Evolutionary conservation across 2,888 invertebrate genomes (phyloP).

Genomic region (Drosophila sordidula): DNA sequence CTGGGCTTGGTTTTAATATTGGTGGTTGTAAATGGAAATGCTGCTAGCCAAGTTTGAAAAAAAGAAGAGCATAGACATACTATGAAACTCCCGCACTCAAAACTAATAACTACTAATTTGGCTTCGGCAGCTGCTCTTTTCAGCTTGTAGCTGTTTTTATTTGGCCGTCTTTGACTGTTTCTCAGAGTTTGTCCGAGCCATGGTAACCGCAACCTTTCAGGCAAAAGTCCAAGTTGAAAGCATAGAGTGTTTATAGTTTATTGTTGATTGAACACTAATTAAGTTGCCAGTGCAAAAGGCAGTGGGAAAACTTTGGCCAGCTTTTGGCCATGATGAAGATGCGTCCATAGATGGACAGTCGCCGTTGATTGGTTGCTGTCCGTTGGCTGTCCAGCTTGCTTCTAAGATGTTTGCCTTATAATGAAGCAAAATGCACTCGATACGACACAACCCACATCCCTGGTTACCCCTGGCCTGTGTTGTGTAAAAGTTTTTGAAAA

Average conservation of each 20-base stretch:
- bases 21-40: slow-evolving; percentile 20
- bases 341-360: slow-evolving; percentile 64
- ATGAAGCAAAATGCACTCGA: slow-evolving; percentile 64
- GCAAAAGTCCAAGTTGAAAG: slow-evolving; percentile 67
- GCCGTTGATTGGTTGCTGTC: slow-evolving; percentile 56
- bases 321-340: slow-evolving; percentile 48
- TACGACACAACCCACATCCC: slow-evolving; percentile 37
- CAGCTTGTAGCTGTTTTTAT: slow-evolving; percentile 26
- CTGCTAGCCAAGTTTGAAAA: slow-evolving; percentile 28
- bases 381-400: slow-evolving; percentile 16
- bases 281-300: slow-evolving; percentile 80
- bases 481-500: slow-evolving; percentile 64
- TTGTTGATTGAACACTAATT: slow-evolving; percentile 85
- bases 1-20: slow-evolving; percentile 20
- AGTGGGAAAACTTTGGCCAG: slow-evolving; percentile 63
- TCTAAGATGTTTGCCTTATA: slow-evolving; percentile 69
- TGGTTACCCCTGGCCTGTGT: background rate
- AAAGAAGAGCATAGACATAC: background rate
- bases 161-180: slow-evolving; percentile 50
- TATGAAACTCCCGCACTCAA: slow-evolving; percentile 54
- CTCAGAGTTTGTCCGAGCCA: slow-evolving; percentile 65
- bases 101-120: slow-evolving; percentile 79
- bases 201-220: slow-evolving; percentile 74
- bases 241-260: slow-evolving; percentile 82
- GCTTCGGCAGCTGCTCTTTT: slow-evolving; percentile 22